These are phyloP conservation scores for Peromyscus eremicus DNA, from an alignment of 2,797 vertebrate genomes.

Conservation along the genomic window DNA sequence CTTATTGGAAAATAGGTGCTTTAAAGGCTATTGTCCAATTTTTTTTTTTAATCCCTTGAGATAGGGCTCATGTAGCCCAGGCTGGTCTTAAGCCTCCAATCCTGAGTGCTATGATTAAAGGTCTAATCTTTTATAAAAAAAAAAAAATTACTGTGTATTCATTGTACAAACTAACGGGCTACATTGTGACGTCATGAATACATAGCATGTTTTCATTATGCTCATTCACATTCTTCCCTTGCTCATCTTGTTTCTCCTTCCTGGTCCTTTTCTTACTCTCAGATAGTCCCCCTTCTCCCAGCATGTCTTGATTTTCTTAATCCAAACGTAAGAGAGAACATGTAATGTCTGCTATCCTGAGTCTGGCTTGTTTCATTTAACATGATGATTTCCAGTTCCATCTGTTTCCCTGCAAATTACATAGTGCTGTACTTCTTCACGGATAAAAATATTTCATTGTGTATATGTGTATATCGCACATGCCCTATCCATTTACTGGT, in stretches of 20 bases:
- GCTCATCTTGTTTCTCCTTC: neutral
- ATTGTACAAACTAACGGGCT: neutral
- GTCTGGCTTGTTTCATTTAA: neutral
- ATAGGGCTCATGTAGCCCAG: neutral
- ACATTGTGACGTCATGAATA: neutral
- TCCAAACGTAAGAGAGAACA: neutral
- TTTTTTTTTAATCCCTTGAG: neutral
- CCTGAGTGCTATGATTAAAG: neutral
- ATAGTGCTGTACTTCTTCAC: neutral
- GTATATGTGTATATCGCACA: neutral
- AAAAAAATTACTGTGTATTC: neutral
- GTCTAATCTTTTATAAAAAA: neutral
- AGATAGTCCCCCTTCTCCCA: neutral
- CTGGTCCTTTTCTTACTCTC: neutral
- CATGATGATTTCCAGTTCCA: neutral
- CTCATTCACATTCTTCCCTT: neutral
- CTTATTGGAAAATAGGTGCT: neutral
- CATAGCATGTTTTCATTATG: neutral
- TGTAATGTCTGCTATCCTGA: neutral
- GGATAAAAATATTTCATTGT: neutral
- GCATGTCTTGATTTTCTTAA: neutral
- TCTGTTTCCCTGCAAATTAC: neutral
- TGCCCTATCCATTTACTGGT: neutral
- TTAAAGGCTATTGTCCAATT: constrained; percentile 56
- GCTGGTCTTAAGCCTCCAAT: neutral